phyloP scores from a whole-genome alignment of 2,888 invertebrate species.

The Sarcophaga variegata region DNA sequence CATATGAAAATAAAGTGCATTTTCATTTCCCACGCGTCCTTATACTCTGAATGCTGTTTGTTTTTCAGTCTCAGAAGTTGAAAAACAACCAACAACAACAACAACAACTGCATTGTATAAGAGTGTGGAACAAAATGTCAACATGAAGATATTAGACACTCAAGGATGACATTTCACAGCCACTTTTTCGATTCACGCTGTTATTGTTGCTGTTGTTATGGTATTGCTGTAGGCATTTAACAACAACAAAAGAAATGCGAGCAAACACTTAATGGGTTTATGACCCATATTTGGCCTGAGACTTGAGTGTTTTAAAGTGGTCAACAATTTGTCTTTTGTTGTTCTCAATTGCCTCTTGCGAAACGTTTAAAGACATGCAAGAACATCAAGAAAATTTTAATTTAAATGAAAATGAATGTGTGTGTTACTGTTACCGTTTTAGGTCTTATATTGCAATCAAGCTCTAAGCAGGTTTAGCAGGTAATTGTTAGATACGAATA shows the following conservation, averaged over 20 bases:
- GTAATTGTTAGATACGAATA: too few species aligned
- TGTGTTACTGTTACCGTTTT: too few species aligned
- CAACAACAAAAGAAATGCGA: not conserved
- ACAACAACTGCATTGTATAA: not conserved
- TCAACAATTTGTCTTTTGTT: slow-evolving; percentile 8
- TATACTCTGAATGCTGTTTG: not conserved
- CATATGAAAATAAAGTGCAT: slow-evolving; percentile 26
- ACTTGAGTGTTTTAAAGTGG: slow-evolving; percentile 28
- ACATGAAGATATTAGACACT: slow-evolving; percentile 40
- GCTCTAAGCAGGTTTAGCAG: too few species aligned
- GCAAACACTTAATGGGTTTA: slow-evolving; percentile 31
- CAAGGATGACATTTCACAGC: slow-evolving; percentile 41
- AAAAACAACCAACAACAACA: not conserved
- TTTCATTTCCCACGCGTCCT: not conserved
- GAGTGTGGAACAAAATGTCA: slow-evolving; percentile 36
- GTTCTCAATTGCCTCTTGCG: not conserved
- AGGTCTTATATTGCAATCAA: too few species aligned
- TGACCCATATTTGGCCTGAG: slow-evolving; percentile 30
- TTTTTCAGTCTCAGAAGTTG: not conserved
- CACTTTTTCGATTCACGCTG: slow-evolving; percentile 16
- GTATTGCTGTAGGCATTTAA: not conserved
- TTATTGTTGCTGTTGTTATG: not conserved
- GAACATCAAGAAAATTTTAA: too few species aligned
- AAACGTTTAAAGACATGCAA: too few species aligned
- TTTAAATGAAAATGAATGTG: too few species aligned